Conservation (phyloP, 2,113 vertebrate species). For the Orycteropus afer region DNA sequence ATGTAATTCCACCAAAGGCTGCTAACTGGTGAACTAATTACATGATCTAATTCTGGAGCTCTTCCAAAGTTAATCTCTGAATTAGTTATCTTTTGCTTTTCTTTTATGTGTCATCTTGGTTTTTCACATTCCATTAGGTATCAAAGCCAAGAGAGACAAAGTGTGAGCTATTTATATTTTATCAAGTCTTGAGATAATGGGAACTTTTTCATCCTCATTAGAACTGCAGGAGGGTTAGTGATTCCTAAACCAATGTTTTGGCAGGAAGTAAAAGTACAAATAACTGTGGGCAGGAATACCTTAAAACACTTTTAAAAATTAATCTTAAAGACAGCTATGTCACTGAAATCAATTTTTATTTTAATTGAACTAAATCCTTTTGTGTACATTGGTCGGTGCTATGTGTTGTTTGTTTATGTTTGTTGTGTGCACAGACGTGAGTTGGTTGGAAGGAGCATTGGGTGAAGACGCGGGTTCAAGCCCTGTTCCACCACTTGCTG, state of each 20-base stretch:
- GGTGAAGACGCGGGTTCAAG: not conserved
- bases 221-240: not conserved
- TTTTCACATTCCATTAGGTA: conserved; percentile 61
- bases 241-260: not conserved
- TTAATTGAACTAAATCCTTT: not conserved
- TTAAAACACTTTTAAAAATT: not conserved
- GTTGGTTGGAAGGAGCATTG: not conserved
- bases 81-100: conserved; percentile 68
- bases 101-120: conserved; percentile 65
- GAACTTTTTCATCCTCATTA: conserved; percentile 58
- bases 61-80: conserved; percentile 74
- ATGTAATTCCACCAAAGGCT: conserved; percentile 76
- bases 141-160: conserved; percentile 58
- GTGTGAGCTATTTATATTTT: conserved; percentile 64
- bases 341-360: not conserved
- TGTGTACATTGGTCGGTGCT: fast-evolving
- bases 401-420: not conserved
- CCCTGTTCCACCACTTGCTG: not conserved
- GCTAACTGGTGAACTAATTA: conserved; percentile 76
- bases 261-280: not conserved
- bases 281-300: not conserved
- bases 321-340: not conserved
- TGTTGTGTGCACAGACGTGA: not conserved
- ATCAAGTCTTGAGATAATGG: conserved; percentile 66
- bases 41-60: conserved; percentile 67